These are phyloP conservation scores for Drosophila persimilis DNA, from an alignment of 1,140 invertebrate genomes.

Conservation along the genomic window DNA sequence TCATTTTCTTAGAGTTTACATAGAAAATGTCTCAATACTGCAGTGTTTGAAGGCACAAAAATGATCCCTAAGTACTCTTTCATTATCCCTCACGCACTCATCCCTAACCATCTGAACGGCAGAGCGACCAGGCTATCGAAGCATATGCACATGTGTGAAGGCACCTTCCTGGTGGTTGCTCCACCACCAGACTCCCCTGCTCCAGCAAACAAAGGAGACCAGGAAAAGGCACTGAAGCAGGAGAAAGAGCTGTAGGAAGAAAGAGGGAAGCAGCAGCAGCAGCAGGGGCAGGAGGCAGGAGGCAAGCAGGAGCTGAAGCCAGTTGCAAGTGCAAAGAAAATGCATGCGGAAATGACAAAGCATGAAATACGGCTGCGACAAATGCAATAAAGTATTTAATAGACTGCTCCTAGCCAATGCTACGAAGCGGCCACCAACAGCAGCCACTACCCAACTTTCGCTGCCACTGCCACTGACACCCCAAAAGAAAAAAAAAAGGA, in stretches of 20 bases:
- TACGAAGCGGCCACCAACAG: conserved; percentile 15
- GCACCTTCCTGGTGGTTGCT: conserved; percentile 9
- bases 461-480: conserved; percentile 76
- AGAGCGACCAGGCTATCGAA: not conserved
- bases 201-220: not conserved
- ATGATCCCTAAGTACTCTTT: too few relatives aligned
- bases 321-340: conserved; percentile 70
- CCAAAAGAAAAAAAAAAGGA: conserved; percentile 35
- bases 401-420: conserved; percentile 70
- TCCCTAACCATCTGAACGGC: too few relatives aligned
- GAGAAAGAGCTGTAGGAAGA: too few relatives aligned
- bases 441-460: conserved; percentile 47
- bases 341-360: conserved; percentile 80
- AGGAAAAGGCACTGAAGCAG: too few relatives aligned
- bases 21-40: too few relatives aligned
- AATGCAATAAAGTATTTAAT: conserved; percentile 83
- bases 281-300: not conserved
- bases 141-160: conserved; percentile 35
- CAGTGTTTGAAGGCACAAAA: too few relatives aligned
- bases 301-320: not conserved
- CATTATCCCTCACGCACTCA: too few relatives aligned
- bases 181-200: not conserved
- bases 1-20: too few relatives aligned
- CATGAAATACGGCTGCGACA: conserved; percentile 80
- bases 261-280: too few relatives aligned